Conservation (phyloP, 2,888 invertebrate genomes). For the Malthinus seriepunctatus region DNA sequence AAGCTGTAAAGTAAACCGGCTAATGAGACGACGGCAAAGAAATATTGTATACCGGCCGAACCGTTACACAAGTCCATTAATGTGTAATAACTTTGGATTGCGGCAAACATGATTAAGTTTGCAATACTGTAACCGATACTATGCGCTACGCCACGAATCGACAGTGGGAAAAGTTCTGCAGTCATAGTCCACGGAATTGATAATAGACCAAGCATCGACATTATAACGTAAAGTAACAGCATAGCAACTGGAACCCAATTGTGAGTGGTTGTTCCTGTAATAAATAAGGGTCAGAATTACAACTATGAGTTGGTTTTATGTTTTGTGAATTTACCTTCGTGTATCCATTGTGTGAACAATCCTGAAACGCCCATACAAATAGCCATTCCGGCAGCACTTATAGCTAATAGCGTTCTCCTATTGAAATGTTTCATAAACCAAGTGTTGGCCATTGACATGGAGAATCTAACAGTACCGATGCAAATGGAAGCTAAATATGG, state of each 20-base stretch:
- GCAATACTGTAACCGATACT: slow-evolving; percentile 62
- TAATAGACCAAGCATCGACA: slow-evolving; percentile 63
- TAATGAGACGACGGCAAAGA: slow-evolving; percentile 58
- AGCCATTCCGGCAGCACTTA: slow-evolving; percentile 61
- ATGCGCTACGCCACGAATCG: slow-evolving; percentile 64
- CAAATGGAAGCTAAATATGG: slow-evolving; percentile 61
- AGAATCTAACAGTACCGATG: slow-evolving; percentile 60
- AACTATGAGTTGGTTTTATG: neutral
- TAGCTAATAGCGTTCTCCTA: slow-evolving; percentile 58
- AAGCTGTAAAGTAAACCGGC: slow-evolving; percentile 51
- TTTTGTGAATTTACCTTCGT: slow-evolving; percentile 47
- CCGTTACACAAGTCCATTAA: slow-evolving; percentile 51
- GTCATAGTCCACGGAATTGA: slow-evolving; percentile 70
- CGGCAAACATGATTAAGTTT: slow-evolving; percentile 62
- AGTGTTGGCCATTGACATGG: slow-evolving; percentile 63
- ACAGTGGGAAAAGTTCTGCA: slow-evolving; percentile 64
- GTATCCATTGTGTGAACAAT: slow-evolving; percentile 57
- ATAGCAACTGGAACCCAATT: slow-evolving; percentile 58
- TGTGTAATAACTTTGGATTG: slow-evolving; percentile 58
- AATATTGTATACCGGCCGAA: slow-evolving; percentile 59
- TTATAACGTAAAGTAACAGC: slow-evolving; percentile 60
- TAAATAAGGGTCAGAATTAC: no score
- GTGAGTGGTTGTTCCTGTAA: slow-evolving; percentile 43
- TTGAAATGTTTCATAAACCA: slow-evolving; percentile 59
- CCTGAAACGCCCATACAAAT: slow-evolving; percentile 62